Evolutionary conservation across 2,797 vertebrate genomes (phyloP), one percentile per base, ranked within the genome.

Genomic region (Chelmon rostratus): DNA sequence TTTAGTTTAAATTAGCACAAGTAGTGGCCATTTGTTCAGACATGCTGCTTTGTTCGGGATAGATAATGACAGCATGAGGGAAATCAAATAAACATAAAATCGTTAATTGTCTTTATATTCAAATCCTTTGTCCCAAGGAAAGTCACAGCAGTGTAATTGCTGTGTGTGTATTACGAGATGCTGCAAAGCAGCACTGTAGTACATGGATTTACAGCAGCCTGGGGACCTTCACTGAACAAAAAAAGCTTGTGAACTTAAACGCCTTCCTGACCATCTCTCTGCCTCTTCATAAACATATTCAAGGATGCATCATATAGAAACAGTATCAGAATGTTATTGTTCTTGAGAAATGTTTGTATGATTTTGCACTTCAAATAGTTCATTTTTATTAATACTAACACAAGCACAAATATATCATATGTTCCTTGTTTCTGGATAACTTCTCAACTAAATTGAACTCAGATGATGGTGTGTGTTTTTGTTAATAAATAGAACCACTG

Each of bases 1-100:
- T 90, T 89, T 88, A 83, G 87, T 86, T 88, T 90, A 86, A 92
- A 92, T 93, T 91, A 92, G 88, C 86, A 89, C 84, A 85, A 91
- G 85, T 83, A 57, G 74, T 54, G 69, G 85, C 86, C 88, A 90
- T 93, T 93, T 87, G 85, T 93, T 91, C 86, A 79, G 87, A 90
- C 70, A 68, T 13, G 71, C 75, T 70, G 76, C 87, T 89, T 89
- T 86, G 86, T 93, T 82, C 21, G 69, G 74, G 79, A 80, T 73
- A 84, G 83, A 93, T 91, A 91, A 88, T 82, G 89, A 86, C 89
- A 88, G 86, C 71, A 54, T 56, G 80, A 82, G 88, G 86, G 88
- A 92, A 93, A 93, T 94, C 85, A 90, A 93, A 94, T 90, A 92
- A 89, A 92, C 93, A 93, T 92, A 89, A 92, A 89, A 90, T 89